Percentiles rank a stretch among this genome's conserved stretches.
Evolutionary conservation across 1,140 invertebrate species (phyloP).

Genomic region (Drosophila busckii): DNA sequence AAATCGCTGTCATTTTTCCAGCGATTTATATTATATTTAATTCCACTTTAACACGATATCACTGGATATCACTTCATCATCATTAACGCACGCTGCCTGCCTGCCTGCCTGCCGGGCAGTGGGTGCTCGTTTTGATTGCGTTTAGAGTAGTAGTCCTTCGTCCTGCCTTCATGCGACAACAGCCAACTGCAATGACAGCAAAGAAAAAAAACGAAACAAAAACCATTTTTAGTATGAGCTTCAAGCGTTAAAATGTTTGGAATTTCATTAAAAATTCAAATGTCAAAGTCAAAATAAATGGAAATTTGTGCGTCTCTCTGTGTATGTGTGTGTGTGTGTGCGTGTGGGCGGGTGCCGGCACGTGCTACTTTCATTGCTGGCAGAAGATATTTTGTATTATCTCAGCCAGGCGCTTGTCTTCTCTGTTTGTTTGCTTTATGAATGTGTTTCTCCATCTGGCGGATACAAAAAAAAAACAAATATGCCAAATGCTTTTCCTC

Average conservation of each 20-base stretch:
- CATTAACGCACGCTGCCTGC: conserved; percentile 47
- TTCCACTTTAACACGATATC: conserved; percentile 50
- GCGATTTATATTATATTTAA: conserved; percentile 77
- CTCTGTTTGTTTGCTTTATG: conserved; percentile 52
- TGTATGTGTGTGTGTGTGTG: conserved; percentile 7
- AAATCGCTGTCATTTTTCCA: conserved; percentile 70
- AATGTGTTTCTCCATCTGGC: conserved; percentile 51
- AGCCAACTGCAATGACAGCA: conserved; percentile 35
- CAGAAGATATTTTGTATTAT: conserved; percentile 37
- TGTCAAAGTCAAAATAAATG: conserved; percentile 74
- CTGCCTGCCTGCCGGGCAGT: conserved; percentile 5
- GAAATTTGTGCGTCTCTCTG: conserved; percentile 47
- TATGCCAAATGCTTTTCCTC: conserved; percentile 10
- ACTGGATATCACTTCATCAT: conserved; percentile 67
- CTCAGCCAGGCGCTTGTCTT: conserved; percentile 24
- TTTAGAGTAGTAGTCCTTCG: conserved; percentile 19
- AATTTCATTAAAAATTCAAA: conserved; percentile 78
- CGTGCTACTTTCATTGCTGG: conserved; percentile 38
- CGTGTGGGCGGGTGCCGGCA: conserved; percentile 38
- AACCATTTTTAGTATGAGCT: conserved; percentile 35
- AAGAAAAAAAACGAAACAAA: conserved; percentile 19
- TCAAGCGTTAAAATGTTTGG: conserved; percentile 68
- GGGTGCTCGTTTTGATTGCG: conserved; percentile 13
- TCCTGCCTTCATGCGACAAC: not conserved
- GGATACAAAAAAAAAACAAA: conserved; percentile 2